These are phyloP conservation scores for Archocentrus centrarchus DNA, from an alignment of 2,113 vertebrate genomes.

Conservation along the genomic window DNA sequence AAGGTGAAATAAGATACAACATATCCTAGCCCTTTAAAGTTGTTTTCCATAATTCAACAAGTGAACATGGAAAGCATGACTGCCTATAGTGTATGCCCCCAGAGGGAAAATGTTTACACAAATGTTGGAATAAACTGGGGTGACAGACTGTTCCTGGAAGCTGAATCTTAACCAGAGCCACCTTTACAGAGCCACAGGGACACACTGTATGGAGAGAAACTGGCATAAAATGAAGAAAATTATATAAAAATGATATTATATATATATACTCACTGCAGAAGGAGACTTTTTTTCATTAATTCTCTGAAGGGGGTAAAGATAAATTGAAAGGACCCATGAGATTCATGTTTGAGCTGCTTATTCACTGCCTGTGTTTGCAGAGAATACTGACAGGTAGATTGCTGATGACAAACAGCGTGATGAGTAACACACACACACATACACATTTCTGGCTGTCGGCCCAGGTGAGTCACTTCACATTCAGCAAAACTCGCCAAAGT, in stretches of 20 bases:
- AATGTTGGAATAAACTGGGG: conserved; percentile 14
- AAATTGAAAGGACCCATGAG: background rate
- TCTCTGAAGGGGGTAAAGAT: background rate
- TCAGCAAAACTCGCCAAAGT: background rate
- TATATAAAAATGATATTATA: too few species aligned
- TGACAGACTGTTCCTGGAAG: conserved; percentile 42
- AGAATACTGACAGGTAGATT: conserved; percentile 29
- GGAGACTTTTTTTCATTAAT: background rate
- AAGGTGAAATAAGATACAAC: conserved; percentile 16
- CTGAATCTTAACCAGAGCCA: conserved; percentile 1
- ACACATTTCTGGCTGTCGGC: conserved; percentile 6
- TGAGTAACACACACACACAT: background rate
- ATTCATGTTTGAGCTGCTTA: conserved; percentile 4
- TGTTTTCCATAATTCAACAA: background rate
- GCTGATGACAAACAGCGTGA: conserved; percentile 32
- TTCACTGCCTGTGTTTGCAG: conserved; percentile 19
- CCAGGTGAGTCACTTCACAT: conserved; percentile 11
- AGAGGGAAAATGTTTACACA: conserved; percentile 20
- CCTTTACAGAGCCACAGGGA: background rate
- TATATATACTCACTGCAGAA: background rate
- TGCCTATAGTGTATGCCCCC: conserved; percentile 3
- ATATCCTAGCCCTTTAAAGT: background rate
- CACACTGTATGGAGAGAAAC: background rate
- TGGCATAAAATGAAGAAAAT: background rate
- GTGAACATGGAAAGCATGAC: background rate